Base-by-base conservation (phyloP, 1,140 invertebrate species). In the Diachasmimorpha longicaudata region DNA sequence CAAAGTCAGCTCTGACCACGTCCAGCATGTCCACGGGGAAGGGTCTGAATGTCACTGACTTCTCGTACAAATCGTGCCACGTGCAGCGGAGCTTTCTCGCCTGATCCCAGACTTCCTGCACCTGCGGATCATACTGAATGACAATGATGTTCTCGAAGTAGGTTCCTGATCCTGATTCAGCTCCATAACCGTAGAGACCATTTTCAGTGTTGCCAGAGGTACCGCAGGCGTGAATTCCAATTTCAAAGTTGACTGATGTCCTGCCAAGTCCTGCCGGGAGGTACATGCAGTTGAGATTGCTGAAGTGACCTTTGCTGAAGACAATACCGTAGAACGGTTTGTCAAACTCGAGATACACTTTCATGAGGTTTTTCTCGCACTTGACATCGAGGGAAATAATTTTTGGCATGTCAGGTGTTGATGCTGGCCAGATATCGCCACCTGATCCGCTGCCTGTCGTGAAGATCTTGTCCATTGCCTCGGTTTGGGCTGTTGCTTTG, bases 31-130 rank as follows among this genome's bases (percentile, higher is more conserved):
- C 97, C 0, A 98, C 97, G 0, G 96, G 96, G 92, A 98, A 98
- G 0, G 96, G 96, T 63, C 96, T 89, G 90, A 98, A 98, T 0
- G 96, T 97, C 0, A 98, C 96, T 0, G 96, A 96, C 83, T 98
- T 98, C 88, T 98, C 96, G 83, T 98, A 98, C 77, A 97, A 93
- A 86, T 98, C 96, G 81, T 98, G 96, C 97, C 97, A 98, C 0
- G 96, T 98, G 87, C 97, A 98, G 1, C 96, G 91, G 5, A 98
- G 83, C 86, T 97, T 97, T 16, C 96, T 89, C 2, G 96, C 97
- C 86, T 98, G 96, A 90, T 98, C 97, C 96, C 96, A 98, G 0
- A 98, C 96, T 89, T 98, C 97, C 89, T 98, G 96, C 0, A 98
- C 96, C 90, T 97, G 94, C 11, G 96, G 95, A 88, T 98, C 96